Percentiles rank a stretch among this genome's conserved stretches.
Conservation (phyloP, 2,888 invertebrate genomes). For the Cataglyphis rosenhaueri region DNA sequence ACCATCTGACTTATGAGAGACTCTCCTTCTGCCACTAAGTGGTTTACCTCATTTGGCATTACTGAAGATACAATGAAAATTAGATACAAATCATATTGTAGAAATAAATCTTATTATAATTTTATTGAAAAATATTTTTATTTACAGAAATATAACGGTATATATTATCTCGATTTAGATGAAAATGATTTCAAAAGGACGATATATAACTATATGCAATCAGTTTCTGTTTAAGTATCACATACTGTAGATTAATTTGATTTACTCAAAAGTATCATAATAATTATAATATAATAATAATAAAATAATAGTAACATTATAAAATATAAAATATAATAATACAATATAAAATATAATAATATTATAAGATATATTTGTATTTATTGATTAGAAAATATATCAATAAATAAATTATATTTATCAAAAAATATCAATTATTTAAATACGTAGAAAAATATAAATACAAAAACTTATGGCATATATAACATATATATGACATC, state of each 20-base stretch:
- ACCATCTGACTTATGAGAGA: constrained; percentile 31
- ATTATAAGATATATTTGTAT: background rate
- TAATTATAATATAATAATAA: background rate
- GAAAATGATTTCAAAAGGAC: background rate
- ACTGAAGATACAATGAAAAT: constrained; percentile 19
- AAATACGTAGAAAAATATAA: background rate
- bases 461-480: background rate
- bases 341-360: background rate
- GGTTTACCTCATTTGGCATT: constrained; percentile 32
- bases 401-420: background rate
- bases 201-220: background rate
- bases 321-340: background rate
- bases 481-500: background rate
- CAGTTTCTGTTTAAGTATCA: background rate
- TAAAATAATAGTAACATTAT: background rate
- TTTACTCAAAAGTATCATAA: background rate
- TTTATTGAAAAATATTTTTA: background rate
- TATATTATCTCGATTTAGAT: background rate
- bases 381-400: background rate
- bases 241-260: background rate
- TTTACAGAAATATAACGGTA: background rate
- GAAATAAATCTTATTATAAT: background rate
- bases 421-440: background rate
- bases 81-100: constrained; percentile 9
- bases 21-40: constrained; percentile 38